Evolutionary conservation across 1,140 invertebrate species (phyloP).

Genomic region (Zaprionus kolodkinae): DNA sequence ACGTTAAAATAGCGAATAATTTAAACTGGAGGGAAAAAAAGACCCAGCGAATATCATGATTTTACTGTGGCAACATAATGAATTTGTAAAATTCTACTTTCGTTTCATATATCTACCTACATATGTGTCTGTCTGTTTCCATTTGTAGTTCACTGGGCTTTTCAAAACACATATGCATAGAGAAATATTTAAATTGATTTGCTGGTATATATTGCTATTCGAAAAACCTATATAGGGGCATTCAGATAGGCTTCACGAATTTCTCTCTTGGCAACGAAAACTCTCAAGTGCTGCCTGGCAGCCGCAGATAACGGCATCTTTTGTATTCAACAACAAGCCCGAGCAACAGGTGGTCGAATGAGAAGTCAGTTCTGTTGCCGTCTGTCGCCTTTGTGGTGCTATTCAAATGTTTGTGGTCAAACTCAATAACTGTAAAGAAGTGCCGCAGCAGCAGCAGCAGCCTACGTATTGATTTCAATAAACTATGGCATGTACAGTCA

Average conservation of each 20-base stretch:
- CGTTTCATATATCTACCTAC: not conserved
- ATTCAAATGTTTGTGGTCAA: constrained; percentile 72
- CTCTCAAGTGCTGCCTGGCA: constrained; percentile 21
- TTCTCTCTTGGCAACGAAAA: constrained; percentile 21
- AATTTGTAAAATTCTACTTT: not conserved
- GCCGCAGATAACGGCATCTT: constrained; percentile 59
- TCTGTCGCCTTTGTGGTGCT: constrained; percentile 25
- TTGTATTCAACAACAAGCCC: constrained; percentile 31
- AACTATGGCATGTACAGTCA: not conserved
- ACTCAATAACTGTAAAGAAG: constrained; percentile 60
- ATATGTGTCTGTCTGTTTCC: too few species aligned
- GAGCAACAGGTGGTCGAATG: constrained; percentile 59
- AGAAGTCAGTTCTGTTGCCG: constrained; percentile 26
- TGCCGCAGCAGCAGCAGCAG: not conserved
- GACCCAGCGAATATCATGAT: not conserved
- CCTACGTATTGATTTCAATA: constrained; percentile 31
- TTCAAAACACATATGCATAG: not conserved
- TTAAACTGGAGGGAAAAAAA: not conserved
- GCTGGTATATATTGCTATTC: not conserved
- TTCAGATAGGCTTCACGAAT: not conserved
- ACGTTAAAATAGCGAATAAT: not conserved
- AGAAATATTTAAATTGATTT: not conserved
- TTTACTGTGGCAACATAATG: not conserved
- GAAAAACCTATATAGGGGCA: not conserved
- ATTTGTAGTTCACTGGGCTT: not conserved